Base-by-base conservation (phyloP, 92 coral and sea anemone species). In the Nematostella vectensis region DNA sequence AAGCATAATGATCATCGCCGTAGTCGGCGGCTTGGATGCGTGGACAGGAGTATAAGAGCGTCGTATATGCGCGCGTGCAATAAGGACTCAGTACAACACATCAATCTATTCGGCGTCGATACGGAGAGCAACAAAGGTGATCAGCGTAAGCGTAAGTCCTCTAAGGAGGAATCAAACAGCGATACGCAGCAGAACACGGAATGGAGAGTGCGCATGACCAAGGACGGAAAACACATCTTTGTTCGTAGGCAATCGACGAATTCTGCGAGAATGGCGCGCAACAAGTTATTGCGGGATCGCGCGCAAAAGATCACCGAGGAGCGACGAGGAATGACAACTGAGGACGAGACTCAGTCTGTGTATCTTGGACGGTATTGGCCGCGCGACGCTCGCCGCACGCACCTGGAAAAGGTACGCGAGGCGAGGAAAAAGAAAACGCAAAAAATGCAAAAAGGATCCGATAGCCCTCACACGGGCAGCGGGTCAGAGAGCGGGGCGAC, bases 291-390 rank as follows among this genome's bases (percentile, higher is more conserved):
- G 38, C 96, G 98, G 29, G 98, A 91, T 21, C 74, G 98, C 26
- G 98, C 98, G 64, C 98, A 91, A 49, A 83, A 86, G 66, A 67
- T 91, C 17, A 80, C 98, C 11, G 98, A 91, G 22, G 98, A 91
- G 54, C 93, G 98, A 16, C 80, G 86, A 51, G 98, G 98, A 2
- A 44, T 91, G 72, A 91, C 98, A 12, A 91, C 98, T 1, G 98
- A 91, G 56, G 98, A 91, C 51, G 98, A 91, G 29, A 81, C 96
- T 0, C 88, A 86, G 24, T 85, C 98, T 50, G 84, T 91, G 24
- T 91, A 91, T 55, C 96, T 72, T 33, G 98, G 98, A 17, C 83
- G 96, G 4, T 91, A 87, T 55, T 91, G 98, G 84, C 94, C 96
- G 27, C 78, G 93, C 9, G 98, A 91, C 29, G 81, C 72, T 54